These are phyloP conservation scores for Tapirus terrestris DNA, from an alignment of 2,113 vertebrate species.

Conservation along the genomic window DNA sequence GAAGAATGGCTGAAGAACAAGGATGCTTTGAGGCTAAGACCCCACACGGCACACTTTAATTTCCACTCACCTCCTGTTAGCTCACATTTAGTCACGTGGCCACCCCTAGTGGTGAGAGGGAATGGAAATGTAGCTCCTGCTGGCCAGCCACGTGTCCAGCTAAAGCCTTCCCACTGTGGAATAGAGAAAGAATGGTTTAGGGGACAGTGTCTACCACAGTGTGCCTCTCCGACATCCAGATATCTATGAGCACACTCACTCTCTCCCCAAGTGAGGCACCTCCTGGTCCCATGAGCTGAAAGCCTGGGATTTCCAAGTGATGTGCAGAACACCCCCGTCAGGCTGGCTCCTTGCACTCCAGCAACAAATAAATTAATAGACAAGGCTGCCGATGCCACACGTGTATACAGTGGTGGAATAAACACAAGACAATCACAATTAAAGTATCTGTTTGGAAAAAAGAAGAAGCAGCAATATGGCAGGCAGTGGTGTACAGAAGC, in stretches of 20 bases:
- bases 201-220: not conserved
- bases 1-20: not conserved
- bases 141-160: no score
- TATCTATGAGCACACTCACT: not conserved
- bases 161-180: not conserved
- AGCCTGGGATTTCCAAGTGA: not conserved
- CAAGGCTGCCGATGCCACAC: not conserved
- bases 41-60: not conserved
- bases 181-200: not conserved
- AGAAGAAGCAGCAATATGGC: not conserved
- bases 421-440: not conserved
- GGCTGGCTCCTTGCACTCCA: not conserved
- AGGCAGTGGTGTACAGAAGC: not conserved
- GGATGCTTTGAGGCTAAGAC: not conserved
- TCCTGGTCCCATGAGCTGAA: not conserved
- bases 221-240: not conserved
- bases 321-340: rapidly evolving
- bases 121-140: not conserved
- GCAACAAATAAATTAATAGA: not conserved
- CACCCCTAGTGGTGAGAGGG: not conserved
- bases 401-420: not conserved
- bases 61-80: not conserved
- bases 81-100: not conserved
- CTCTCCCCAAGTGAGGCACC: not conserved
- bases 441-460: not conserved